Percentiles rank a stretch among this genome's conserved stretches.
Evolutionary conservation across 1,140 invertebrate species (phyloP).

Genomic region (Zaprionus inermis): DNA sequence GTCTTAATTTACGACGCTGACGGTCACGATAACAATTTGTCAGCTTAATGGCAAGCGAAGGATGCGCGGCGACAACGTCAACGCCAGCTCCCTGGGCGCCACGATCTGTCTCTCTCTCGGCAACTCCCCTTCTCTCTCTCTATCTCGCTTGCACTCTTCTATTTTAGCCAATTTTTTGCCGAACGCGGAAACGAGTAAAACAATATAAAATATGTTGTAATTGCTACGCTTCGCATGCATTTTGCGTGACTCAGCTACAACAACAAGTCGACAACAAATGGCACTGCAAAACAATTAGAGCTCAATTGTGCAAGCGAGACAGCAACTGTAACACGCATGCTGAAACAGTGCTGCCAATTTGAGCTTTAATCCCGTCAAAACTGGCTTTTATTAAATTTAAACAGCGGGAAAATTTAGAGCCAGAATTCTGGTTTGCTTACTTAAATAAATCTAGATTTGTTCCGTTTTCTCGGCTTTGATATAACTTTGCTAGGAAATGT

Average conservation of each 20-base stretch:
- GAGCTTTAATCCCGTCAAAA: too few species aligned
- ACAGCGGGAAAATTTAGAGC: too few species aligned
- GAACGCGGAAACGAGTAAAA: slow-evolving; percentile 3
- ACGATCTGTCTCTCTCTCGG: neutral
- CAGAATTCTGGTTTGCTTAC: too few species aligned
- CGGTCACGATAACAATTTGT: slow-evolving; percentile 78
- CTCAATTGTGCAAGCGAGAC: slow-evolving; percentile 50
- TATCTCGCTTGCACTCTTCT: neutral
- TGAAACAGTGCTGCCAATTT: slow-evolving; percentile 2
- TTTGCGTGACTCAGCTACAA: slow-evolving; percentile 61
- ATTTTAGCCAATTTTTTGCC: neutral
- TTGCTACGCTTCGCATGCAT: slow-evolving; percentile 43
- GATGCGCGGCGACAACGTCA: slow-evolving; percentile 59
- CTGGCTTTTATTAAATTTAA: too few species aligned
- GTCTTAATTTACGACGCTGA: slow-evolving; percentile 76
- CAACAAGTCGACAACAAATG: slow-evolving; percentile 40
- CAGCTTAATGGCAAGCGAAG: slow-evolving; percentile 76
- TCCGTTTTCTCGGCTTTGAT: too few species aligned
- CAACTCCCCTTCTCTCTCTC: neutral
- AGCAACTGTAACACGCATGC: slow-evolving; percentile 35
- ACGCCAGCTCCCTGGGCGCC: neutral
- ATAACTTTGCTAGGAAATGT: too few species aligned
- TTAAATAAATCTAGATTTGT: too few species aligned
- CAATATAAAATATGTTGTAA: slow-evolving; percentile 34
- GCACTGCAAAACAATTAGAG: slow-evolving; percentile 68